Evolutionary conservation across 37 sponge, comb jelly and placozoan genomes (phyloP).

Genomic region (Sycon ciliatum): DNA sequence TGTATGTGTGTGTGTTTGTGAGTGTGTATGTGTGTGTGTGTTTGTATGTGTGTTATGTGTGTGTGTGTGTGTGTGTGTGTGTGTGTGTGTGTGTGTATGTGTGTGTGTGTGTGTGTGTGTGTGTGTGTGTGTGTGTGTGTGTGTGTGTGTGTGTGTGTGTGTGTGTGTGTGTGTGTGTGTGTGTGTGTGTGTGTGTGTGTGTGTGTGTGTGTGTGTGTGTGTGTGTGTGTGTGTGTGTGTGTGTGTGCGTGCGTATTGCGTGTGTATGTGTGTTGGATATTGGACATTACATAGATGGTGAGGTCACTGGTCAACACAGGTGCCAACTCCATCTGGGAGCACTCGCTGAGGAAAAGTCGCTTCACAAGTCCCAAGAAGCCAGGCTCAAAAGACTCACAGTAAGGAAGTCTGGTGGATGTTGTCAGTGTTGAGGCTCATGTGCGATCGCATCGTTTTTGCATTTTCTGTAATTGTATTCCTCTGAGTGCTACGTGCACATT

Average conservation of each 20-base stretch:
- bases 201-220: background rate
- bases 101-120: slow-evolving; percentile 1
- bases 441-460: too few species aligned
- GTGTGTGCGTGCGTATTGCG: slow-evolving; percentile 16
- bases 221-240: slow-evolving; percentile 14
- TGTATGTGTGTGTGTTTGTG: background rate
- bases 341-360: slow-evolving; percentile 64
- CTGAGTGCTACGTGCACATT: too few species aligned
- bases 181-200: slow-evolving; percentile 8
- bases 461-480: too few species aligned
- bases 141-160: slow-evolving; percentile 5
- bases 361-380: too few species aligned
- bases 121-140: background rate
- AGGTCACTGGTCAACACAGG: slow-evolving; percentile 65
- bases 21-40: slow-evolving; percentile 13
- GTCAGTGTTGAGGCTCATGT: too few species aligned
- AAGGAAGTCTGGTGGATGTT: too few species aligned
- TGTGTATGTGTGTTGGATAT: background rate
- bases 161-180: slow-evolving; percentile 13
- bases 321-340: slow-evolving; percentile 87
- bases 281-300: too few species aligned
- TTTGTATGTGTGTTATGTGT: slow-evolving; percentile 6
- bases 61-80: slow-evolving; percentile 14
- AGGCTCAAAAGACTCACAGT: too few species aligned
- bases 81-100: slow-evolving; percentile 10